Conservation (phyloP, 2,797 vertebrate genomes). For the Gobionotothen gibberifrons region DNA sequence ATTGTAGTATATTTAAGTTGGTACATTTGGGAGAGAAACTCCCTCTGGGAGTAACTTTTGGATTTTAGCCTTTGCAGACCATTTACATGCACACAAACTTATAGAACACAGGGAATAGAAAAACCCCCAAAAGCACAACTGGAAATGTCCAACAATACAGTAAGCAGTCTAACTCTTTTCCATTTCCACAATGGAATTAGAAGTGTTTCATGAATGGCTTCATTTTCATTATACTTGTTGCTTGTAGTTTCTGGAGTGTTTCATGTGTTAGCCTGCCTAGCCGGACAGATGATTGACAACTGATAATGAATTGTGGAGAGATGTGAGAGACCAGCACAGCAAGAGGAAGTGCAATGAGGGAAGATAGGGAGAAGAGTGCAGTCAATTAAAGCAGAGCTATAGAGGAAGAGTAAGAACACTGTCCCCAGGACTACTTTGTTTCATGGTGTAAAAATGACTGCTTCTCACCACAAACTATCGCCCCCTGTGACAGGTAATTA, state of each 20-base stretch:
- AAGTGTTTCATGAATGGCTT: neutral
- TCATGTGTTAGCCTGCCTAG: conserved; percentile 36
- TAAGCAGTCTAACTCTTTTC: neutral
- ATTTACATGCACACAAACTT: no score
- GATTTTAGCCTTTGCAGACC: no score
- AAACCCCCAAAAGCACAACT: neutral
- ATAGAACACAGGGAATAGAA: no score
- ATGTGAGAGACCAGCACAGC: conserved; percentile 54
- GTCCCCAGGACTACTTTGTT: conserved; percentile 70
- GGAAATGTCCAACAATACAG: neutral
- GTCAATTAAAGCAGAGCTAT: conserved; percentile 51
- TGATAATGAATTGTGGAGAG: conserved; percentile 59
- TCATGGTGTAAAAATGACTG: conserved; percentile 66
- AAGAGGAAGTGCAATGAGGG: conserved; percentile 52
- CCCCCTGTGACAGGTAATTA: conserved; percentile 80
- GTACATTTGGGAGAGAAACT: no score
- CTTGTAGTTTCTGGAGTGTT: conserved; percentile 32
- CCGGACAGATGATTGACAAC: conserved; percentile 56
- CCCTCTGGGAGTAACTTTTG: no score
- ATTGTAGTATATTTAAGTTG: no score
- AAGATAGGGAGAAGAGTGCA: conserved; percentile 41
- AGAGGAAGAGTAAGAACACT: conserved; percentile 17
- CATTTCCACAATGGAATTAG: neutral
- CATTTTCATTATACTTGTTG: conserved; percentile 29
- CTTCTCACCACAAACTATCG: conserved; percentile 60